These are phyloP conservation scores for Serinus canaria DNA, from an alignment of 2,113 vertebrate species.

Conservation along the genomic window DNA sequence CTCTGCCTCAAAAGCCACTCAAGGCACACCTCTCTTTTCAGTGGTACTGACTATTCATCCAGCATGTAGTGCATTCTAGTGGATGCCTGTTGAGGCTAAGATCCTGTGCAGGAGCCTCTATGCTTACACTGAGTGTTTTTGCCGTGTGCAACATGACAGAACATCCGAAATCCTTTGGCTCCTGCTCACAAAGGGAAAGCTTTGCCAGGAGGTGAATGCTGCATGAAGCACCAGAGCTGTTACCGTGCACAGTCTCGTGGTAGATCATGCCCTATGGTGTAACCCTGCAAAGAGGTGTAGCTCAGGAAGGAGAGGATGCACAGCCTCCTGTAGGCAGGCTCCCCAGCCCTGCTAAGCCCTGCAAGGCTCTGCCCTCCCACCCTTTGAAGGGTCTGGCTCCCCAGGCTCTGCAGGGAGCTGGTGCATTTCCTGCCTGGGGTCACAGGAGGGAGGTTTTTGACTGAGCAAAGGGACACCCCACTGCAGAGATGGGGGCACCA, in stretches of 20 bases:
- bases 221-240: background rate
- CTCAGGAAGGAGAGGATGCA: background rate
- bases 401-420: background rate
- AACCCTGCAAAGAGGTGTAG: background rate
- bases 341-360: background rate
- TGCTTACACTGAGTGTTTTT: background rate
- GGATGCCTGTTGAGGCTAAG: background rate
- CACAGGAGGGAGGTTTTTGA: background rate
- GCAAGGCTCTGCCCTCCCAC: background rate
- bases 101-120: background rate
- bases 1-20: background rate
- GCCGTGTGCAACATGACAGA: background rate
- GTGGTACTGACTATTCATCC: background rate
- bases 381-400: background rate
- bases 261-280: accelerated
- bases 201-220: background rate
- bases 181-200: background rate
- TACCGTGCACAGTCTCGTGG: background rate
- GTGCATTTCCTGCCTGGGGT: background rate
- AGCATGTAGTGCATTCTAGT: background rate
- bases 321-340: background rate
- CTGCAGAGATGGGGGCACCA: background rate
- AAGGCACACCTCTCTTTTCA: background rate
- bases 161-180: background rate
- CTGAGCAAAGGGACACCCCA: accelerated